A percentile compares a stretch with the other conserved stretches of the same genome.
phyloP scores from a whole-genome alignment of 1,140 invertebrate species.

The Danaus plexippus region DNA sequence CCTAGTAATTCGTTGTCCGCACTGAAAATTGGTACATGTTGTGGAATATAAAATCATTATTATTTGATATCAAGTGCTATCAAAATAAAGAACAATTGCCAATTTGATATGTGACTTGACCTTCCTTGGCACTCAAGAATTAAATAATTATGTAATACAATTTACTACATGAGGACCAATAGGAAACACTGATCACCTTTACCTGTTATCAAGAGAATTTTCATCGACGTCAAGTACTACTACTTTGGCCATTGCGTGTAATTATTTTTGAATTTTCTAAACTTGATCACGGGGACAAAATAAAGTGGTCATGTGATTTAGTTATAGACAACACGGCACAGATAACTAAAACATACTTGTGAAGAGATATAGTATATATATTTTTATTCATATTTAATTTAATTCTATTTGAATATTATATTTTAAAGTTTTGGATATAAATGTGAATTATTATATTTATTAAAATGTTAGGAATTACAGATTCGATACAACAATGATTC shows the following conservation, averaged over 20 bases:
- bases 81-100: constrained; percentile 30
- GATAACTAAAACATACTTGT: constrained; percentile 10
- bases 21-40: constrained; percentile 43
- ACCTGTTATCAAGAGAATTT: constrained; percentile 68
- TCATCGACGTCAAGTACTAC: constrained; percentile 64
- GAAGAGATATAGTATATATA: no score
- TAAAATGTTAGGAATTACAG: no score
- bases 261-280: constrained; percentile 71
- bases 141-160: constrained; percentile 8
- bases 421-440: no score
- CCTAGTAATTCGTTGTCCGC: constrained; percentile 64
- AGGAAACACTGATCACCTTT: constrained; percentile 20
- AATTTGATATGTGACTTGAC: constrained; percentile 57
- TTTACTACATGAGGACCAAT: no score
- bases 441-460: no score
- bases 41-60: constrained; percentile 21
- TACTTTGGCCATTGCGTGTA: constrained; percentile 64
- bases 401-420: no score
- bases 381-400: no score
- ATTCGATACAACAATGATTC: no score
- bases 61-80: constrained; percentile 25
- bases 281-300: constrained; percentile 72
- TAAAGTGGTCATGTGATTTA: constrained; percentile 70
- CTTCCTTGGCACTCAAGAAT: constrained; percentile 35
- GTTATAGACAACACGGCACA: constrained; percentile 44